Percentiles rank a stretch among this genome's conserved stretches.
phyloP scores from a whole-genome alignment of 2,888 invertebrate genomes.

The Drosophila recens region DNA sequence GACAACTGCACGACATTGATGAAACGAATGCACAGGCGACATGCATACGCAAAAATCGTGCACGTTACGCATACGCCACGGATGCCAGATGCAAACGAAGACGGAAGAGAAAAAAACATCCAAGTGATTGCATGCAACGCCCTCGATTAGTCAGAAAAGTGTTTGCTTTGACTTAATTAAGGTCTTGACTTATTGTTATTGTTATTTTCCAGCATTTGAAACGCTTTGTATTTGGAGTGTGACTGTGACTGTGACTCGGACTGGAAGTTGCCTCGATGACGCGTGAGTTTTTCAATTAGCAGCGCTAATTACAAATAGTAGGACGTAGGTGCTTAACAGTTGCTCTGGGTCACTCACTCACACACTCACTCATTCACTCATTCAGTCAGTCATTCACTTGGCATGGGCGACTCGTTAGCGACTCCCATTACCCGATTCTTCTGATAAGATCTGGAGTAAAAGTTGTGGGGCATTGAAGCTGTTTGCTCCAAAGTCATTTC shows the following conservation, averaged over 20 bases:
- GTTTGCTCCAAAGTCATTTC: constrained; percentile 36
- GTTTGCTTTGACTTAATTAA: constrained; percentile 58
- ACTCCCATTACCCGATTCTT: constrained; percentile 32
- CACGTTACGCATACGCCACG: constrained; percentile 64
- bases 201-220: constrained; percentile 24
- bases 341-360: constrained; percentile 26
- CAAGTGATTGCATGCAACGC: constrained; percentile 53
- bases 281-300: constrained; percentile 69
- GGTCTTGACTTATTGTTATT: constrained; percentile 50
- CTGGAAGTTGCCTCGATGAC: constrained; percentile 28
- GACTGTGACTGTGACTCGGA: constrained; percentile 2
- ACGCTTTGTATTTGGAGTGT: constrained; percentile 12
- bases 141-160: constrained; percentile 53
- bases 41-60: constrained; percentile 55
- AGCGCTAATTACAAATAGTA: constrained; percentile 66
- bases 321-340: constrained; percentile 41
- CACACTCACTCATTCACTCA: constrained; percentile 12
- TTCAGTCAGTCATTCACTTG: constrained; percentile 43
- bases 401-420: constrained; percentile 42
- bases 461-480: constrained; percentile 8
- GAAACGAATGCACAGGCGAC: constrained; percentile 50
- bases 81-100: constrained; percentile 5
- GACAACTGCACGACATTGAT: constrained; percentile 65
- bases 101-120: constrained; percentile 33
- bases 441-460: constrained; percentile 16